Conservation (phyloP, 2,113 vertebrate species). For the Vireo altiloquus region DNA sequence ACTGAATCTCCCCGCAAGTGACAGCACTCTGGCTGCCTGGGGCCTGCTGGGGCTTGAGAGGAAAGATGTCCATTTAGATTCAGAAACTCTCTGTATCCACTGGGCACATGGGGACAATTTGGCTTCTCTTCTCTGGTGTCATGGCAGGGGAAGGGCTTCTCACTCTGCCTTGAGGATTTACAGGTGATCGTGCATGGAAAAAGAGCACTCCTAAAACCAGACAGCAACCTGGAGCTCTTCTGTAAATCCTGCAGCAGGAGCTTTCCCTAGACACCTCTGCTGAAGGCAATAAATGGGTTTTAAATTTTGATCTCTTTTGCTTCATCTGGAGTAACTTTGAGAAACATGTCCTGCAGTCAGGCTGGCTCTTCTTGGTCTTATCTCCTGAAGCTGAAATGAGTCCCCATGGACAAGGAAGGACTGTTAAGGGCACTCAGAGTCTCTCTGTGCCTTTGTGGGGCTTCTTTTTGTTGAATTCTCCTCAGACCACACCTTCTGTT, state of each 20-base stretch:
- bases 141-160: neutral
- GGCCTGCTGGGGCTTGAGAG: neutral
- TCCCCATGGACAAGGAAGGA: neutral
- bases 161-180: neutral
- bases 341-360: neutral
- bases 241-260: neutral
- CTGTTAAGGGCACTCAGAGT: too few species aligned
- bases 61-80: neutral
- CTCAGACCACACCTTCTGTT: neutral
- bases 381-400: neutral
- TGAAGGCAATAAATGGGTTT: neutral
- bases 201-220: neutral
- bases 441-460: neutral
- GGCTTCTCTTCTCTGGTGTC: neutral
- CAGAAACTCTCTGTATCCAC: neutral
- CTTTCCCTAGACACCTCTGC: neutral
- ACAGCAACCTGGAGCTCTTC: neutral
- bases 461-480: neutral
- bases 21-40: constrained; percentile 3
- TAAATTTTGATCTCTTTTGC: neutral
- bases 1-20: neutral
- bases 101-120: neutral
- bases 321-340: neutral
- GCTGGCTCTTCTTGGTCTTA: neutral
- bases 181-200: neutral